A percentile compares a stretch with the other conserved stretches of the same genome.
Evolutionary conservation across 2,113 vertebrate genomes (phyloP).

Genomic region (Planiliza haematocheilus): DNA sequence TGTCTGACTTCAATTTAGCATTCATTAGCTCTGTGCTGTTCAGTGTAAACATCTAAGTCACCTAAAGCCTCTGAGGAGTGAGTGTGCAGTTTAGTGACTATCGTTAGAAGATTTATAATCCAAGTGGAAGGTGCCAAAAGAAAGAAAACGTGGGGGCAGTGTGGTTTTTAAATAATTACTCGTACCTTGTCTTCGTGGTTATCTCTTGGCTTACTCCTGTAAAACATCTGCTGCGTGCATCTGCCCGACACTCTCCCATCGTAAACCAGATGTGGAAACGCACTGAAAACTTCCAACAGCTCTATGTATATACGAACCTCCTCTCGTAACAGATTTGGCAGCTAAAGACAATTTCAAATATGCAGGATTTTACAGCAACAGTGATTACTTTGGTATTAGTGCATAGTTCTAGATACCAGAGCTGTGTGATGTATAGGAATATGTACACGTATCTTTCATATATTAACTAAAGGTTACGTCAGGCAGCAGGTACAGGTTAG

Average conservation of each 20-base stretch:
- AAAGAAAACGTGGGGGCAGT: neutral
- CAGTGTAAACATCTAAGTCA: slow-evolving; percentile 41
- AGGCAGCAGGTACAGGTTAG: slow-evolving; percentile 61
- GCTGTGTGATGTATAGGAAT: slow-evolving; percentile 37
- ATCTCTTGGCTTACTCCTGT: slow-evolving; percentile 38
- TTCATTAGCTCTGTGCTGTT: slow-evolving; percentile 9
- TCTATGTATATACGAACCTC: neutral
- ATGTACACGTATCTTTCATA: slow-evolving; percentile 45
- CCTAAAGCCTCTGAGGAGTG: slow-evolving; percentile 3
- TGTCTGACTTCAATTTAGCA: no score
- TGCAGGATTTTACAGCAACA: slow-evolving; percentile 76
- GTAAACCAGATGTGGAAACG: neutral
- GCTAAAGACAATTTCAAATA: slow-evolving; percentile 57
- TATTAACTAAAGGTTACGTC: slow-evolving; percentile 31
- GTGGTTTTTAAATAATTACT: neutral
- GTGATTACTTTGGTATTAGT: slow-evolving; percentile 85
- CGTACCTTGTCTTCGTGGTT: neutral
- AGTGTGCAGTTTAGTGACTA: slow-evolving; percentile 35
- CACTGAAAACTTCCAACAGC: slow-evolving; percentile 8
- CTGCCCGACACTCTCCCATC: neutral
- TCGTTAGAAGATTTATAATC: neutral
- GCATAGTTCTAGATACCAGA: slow-evolving; percentile 74
- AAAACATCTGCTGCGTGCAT: slow-evolving; percentile 17
- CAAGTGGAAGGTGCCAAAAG: slow-evolving; percentile 21
- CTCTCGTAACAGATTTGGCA: slow-evolving; percentile 52